Percentiles rank a stretch among this genome's conserved stretches.
Conservation (phyloP, 2,888 invertebrate species). For the Epinotia nisella region DNA sequence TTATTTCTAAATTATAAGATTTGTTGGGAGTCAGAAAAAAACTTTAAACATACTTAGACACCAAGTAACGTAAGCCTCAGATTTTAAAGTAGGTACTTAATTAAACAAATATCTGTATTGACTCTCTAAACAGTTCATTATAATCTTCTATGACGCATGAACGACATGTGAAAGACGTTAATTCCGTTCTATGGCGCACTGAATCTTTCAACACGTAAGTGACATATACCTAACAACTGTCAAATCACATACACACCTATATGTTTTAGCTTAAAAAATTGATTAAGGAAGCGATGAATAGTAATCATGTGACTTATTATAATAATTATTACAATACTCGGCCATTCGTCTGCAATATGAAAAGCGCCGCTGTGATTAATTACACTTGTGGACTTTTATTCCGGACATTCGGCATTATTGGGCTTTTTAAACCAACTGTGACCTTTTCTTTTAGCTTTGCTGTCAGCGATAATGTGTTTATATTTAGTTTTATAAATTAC, state of each 20-base stretch:
- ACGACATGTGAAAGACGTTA: constrained; percentile 45
- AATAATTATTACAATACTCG: constrained; percentile 45
- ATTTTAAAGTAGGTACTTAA: background rate
- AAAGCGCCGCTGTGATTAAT: constrained; percentile 58
- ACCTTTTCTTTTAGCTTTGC: constrained; percentile 59
- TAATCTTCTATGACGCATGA: constrained; percentile 43
- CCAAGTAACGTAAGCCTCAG: too few relatives aligned
- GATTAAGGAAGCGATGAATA: constrained; percentile 36
- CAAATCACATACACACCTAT: background rate
- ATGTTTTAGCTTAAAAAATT: constrained; percentile 10
- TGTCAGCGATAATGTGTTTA: constrained; percentile 59
- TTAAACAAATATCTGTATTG: background rate
- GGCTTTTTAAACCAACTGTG: constrained; percentile 57
- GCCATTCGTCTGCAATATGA: constrained; percentile 46
- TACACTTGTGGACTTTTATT: constrained; percentile 49
- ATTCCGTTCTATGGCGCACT: constrained; percentile 32
- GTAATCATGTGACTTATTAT: constrained; percentile 38
- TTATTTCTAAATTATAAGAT: too few relatives aligned
- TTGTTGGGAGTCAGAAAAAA: too few relatives aligned
- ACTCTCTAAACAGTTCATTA: background rate
- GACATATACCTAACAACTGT: constrained; percentile 7
- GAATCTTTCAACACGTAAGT: constrained; percentile 32
- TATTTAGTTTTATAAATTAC: constrained; percentile 56
- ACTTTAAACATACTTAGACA: too few relatives aligned
- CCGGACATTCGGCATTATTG: constrained; percentile 56